Evolutionary conservation across 2,113 vertebrate species (phyloP).

Genomic region (Crotalus horridus): DNA sequence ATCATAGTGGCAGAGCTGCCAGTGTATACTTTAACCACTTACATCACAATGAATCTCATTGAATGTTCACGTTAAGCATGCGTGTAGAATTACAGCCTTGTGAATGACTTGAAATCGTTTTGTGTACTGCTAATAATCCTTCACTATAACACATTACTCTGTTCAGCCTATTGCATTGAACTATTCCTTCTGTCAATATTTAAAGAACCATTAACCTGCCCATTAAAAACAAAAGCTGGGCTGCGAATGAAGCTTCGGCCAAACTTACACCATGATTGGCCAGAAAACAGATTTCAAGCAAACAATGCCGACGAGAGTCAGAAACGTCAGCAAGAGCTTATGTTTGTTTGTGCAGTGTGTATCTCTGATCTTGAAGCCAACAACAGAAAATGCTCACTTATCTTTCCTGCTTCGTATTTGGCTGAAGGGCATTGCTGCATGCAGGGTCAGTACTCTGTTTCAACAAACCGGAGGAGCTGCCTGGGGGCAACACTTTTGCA

Average conservation of each 20-base stretch:
- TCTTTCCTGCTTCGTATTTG: background rate
- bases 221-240: background rate
- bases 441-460: background rate
- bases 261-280: slow-evolving; percentile 22
- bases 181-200: slow-evolving; percentile 33
- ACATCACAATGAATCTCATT: background rate
- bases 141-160: background rate
- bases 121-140: background rate
- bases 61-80: background rate
- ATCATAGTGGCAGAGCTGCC: background rate
- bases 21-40: background rate
- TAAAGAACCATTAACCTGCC: slow-evolving; percentile 31
- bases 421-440: background rate
- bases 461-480: background rate
- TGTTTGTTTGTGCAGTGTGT: background rate
- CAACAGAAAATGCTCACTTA: background rate
- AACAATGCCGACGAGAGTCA: slow-evolving; percentile 2
- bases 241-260: slow-evolving; percentile 6
- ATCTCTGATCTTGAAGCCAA: slow-evolving; percentile 3
- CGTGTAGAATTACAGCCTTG: background rate
- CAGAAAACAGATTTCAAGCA: background rate
- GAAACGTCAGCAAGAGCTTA: background rate
- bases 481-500: background rate
- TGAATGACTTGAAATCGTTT: background rate
- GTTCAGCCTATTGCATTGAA: background rate